Percentiles rank a stretch among this genome's conserved stretches.
Conservation (phyloP, 1,140 invertebrate genomes). For the Oppia nitens region DNA sequence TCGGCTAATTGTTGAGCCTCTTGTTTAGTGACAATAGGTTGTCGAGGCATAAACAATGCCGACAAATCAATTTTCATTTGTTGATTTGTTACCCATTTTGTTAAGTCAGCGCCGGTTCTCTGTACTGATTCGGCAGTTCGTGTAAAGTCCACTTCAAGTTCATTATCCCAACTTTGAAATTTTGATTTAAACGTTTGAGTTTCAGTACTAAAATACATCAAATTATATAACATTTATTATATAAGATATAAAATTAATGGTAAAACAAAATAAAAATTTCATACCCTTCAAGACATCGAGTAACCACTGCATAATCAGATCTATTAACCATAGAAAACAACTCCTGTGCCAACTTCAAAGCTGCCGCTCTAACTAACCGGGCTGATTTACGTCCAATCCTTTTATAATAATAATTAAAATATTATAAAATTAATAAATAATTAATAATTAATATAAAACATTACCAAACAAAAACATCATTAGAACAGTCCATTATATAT, state of each 20-base stretch:
- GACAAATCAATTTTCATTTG: conserved; percentile 79
- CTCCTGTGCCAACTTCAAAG: conserved; percentile 86
- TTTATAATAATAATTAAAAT: conserved; percentile 18
- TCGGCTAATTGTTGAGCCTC: conserved; percentile 77
- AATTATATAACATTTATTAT: no score
- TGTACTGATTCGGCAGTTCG: conserved; percentile 91
- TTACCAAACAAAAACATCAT: conserved; percentile 96
- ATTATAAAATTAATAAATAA: conserved; percentile 4
- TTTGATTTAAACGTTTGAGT: conserved; percentile 88
- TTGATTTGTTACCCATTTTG: conserved; percentile 75
- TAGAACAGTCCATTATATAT: conserved; percentile 87
- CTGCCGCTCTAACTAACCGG: conserved; percentile 80
- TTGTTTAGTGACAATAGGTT: conserved; percentile 59
- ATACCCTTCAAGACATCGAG: conserved; percentile 47
- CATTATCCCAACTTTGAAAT: conserved; percentile 95
- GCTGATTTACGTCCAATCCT: conserved; percentile 98
- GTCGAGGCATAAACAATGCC: conserved; percentile 84
- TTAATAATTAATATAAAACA: conserved; percentile 17
- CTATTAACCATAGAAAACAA: conserved; percentile 79
- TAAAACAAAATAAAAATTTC: neutral
- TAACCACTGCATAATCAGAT: conserved; percentile 71
- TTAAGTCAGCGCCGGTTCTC: conserved; percentile 85
- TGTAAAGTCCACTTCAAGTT: conserved; percentile 97
- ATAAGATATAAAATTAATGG: neutral
- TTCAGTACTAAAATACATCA: conserved; percentile 30